Evolutionary conservation across 2,888 invertebrate genomes (phyloP).

Genomic region (Apodemia zela): DNA sequence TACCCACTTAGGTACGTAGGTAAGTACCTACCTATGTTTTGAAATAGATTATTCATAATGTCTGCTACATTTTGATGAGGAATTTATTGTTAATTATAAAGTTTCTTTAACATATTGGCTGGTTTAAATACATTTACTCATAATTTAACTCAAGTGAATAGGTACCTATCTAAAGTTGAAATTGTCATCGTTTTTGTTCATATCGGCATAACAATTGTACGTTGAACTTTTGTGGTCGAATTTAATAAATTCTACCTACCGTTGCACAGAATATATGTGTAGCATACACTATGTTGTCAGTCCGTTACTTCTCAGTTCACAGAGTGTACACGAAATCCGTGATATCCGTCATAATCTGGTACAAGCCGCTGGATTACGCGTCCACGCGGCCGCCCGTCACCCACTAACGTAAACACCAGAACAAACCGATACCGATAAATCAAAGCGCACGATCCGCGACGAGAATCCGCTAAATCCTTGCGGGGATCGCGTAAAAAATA

Average conservation of each 20-base stretch:
- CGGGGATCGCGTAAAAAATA: constrained; percentile 82
- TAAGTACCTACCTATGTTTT: too few species aligned
- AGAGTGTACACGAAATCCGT: constrained; percentile 65
- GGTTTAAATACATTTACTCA: too few species aligned
- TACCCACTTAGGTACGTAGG: too few species aligned
- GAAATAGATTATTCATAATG: too few species aligned
- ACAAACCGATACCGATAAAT: constrained; percentile 78
- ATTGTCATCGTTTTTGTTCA: neutral
- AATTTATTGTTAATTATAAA: too few species aligned
- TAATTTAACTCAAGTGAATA: too few species aligned
- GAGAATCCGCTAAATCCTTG: constrained; percentile 79
- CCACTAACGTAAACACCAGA: constrained; percentile 78
- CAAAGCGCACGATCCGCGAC: constrained; percentile 76
- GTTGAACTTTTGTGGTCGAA: neutral
- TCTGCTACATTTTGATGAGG: too few species aligned
- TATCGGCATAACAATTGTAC: neutral
- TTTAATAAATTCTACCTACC: constrained; percentile 21
- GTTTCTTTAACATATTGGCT: too few species aligned
- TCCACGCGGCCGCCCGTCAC: constrained; percentile 65
- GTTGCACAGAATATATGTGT: constrained; percentile 6
- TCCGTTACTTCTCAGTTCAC: constrained; percentile 50
- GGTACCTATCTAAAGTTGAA: neutral
- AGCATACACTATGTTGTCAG: constrained; percentile 19
- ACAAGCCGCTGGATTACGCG: constrained; percentile 73
- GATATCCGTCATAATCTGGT: constrained; percentile 76